Percentiles rank a stretch among this genome's conserved stretches.
Evolutionary conservation across 35 echinoderm and acorn worm genomes (phyloP).

Genomic region (Hemicentrotus pulcherrimus): DNA sequence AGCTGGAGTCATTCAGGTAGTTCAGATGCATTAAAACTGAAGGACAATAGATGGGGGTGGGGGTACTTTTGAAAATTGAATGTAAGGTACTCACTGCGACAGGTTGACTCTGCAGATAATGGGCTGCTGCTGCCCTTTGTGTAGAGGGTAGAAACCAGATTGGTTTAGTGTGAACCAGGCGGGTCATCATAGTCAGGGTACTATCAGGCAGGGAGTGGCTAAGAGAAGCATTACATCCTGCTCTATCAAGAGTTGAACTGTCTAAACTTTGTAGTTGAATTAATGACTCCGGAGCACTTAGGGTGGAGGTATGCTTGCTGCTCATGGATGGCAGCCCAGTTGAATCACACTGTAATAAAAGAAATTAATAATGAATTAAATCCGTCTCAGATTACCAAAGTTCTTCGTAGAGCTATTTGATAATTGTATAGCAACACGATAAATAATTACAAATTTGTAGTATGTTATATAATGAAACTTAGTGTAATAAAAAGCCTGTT

Average conservation of each 20-base stretch:
- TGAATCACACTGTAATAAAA: neutral
- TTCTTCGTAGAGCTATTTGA: too few relatives aligned
- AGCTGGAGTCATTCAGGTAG: too few relatives aligned
- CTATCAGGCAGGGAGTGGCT: neutral
- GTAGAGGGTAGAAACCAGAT: constrained; percentile 73
- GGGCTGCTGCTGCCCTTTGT: constrained; percentile 67
- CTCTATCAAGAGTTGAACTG: neutral
- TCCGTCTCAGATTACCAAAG: too few relatives aligned
- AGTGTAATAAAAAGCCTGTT: too few relatives aligned
- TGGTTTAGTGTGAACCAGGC: constrained; percentile 69
- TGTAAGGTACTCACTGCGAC: constrained; percentile 59
- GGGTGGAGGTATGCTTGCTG: neutral
- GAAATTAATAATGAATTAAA: too few relatives aligned
- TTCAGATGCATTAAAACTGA: too few relatives aligned
- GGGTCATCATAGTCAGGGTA: constrained; percentile 57
- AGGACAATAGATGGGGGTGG: too few relatives aligned
- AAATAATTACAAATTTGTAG: too few relatives aligned
- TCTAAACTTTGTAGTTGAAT: neutral
- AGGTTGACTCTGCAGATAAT: constrained; percentile 80
- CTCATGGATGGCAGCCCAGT: neutral
- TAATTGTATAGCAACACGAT: too few relatives aligned
- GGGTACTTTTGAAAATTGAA: neutral
- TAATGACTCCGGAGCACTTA: neutral
- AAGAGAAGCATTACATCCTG: neutral
- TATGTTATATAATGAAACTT: too few relatives aligned